phyloP scores from a whole-genome alignment of 2,113 vertebrate genomes.

The Anolis carolinensis region DNA sequence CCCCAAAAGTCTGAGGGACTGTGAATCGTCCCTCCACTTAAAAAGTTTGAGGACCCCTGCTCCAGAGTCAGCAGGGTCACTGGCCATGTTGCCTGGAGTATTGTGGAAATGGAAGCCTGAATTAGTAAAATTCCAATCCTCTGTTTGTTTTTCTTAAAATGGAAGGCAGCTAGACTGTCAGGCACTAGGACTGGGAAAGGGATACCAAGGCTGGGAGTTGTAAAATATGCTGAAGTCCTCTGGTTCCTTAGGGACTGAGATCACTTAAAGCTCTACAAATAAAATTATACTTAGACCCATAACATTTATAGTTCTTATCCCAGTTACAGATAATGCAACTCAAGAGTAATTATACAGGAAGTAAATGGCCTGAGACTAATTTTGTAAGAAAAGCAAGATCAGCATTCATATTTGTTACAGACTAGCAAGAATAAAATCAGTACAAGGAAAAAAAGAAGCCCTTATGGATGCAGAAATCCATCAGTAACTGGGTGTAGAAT shows the following conservation, averaged over 20 bases:
- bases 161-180: background rate
- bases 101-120: too few relatives aligned
- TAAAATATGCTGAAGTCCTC: background rate
- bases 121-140: too few relatives aligned
- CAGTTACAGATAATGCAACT: conserved; percentile 24
- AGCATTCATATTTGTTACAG: conserved; percentile 5
- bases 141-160: background rate
- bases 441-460: background rate
- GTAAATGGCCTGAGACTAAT: conserved; percentile 30
- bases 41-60: too few relatives aligned
- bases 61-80: too few relatives aligned
- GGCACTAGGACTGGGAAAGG: background rate
- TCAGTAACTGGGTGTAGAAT: too few relatives aligned
- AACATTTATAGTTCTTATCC: conserved; percentile 20
- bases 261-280: conserved; percentile 3
- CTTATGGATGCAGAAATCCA: background rate
- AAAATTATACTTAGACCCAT: background rate
- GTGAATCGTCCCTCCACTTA: too few relatives aligned
- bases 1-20: too few relatives aligned
- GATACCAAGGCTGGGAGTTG: background rate
- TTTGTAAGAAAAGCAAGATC: conserved; percentile 10
- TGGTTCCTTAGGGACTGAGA: background rate
- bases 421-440: background rate
- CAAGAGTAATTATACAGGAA: conserved; percentile 21
- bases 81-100: too few relatives aligned